Conservation (phyloP, 2,797 vertebrate species). For the Microcaecilia unicolor region DNA sequence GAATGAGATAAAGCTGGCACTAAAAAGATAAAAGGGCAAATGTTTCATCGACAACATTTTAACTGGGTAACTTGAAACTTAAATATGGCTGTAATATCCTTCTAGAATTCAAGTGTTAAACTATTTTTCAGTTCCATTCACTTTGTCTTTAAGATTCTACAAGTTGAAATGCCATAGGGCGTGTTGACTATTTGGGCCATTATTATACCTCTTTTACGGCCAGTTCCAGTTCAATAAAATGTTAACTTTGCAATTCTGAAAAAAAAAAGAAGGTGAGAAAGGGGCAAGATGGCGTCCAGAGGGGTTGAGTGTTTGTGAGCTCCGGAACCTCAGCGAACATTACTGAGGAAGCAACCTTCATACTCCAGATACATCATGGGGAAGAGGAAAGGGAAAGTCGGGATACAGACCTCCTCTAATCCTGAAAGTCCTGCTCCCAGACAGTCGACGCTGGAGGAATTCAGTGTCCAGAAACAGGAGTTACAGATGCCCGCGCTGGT, state of each 20-base stretch:
- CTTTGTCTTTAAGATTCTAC: not conserved
- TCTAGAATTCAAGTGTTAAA: constrained; percentile 6
- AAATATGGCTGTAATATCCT: constrained; percentile 2
- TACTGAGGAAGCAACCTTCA: too few species aligned
- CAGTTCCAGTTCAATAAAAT: constrained; percentile 68
- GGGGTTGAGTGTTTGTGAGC: too few species aligned
- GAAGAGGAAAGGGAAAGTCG: too few species aligned
- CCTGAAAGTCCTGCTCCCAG: too few species aligned
- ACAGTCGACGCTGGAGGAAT: too few species aligned
- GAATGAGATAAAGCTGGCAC: not conserved
- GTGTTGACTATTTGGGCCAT: constrained; percentile 34
- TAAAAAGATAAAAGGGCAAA: not conserved
- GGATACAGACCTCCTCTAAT: too few species aligned
- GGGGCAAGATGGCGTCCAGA: too few species aligned
- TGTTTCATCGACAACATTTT: constrained; percentile 2
- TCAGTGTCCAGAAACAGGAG: too few species aligned
- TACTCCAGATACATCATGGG: too few species aligned
- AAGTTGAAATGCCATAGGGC: constrained; percentile 8
- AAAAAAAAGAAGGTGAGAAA: too few species aligned
- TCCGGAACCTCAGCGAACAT: too few species aligned
- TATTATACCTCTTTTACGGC: constrained; percentile 45
- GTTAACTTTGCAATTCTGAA: constrained; percentile 35
- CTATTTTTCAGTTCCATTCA: constrained; percentile 2
- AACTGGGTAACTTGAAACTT: constrained; percentile 3
- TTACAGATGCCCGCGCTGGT: too few species aligned